Evolutionary conservation across 2,888 invertebrate species (phyloP).

Genomic region (Melieria picta): DNA sequence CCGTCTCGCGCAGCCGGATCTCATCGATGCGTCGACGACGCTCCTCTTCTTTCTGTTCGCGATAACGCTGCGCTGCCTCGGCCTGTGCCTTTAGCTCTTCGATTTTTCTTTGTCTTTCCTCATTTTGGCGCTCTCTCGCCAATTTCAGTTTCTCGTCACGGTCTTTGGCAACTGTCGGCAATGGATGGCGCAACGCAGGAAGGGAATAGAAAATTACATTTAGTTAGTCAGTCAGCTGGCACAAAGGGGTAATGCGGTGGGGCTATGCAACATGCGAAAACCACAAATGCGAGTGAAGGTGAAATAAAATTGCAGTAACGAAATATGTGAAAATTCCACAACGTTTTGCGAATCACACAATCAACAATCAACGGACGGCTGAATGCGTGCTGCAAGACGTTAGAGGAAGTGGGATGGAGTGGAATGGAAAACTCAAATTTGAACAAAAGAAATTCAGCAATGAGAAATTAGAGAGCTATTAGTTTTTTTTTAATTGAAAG

Average conservation of each 20-base stretch:
- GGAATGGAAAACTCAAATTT: neutral
- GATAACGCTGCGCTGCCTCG: constrained; percentile 86
- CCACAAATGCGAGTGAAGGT: constrained; percentile 7
- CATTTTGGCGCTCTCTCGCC: constrained; percentile 88
- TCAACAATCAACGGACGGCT: neutral
- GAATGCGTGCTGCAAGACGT: neutral
- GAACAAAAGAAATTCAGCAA: no score
- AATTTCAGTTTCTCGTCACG: constrained; percentile 76
- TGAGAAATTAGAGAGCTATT: no score
- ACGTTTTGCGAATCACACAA: constrained; percentile 7
- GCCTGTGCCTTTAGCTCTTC: constrained; percentile 91
- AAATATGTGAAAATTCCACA: constrained; percentile 26
- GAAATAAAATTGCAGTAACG: constrained; percentile 1
- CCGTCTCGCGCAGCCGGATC: constrained; percentile 80
- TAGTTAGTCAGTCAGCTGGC: constrained; percentile 9
- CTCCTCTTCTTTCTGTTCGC: constrained; percentile 89
- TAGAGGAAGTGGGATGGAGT: neutral
- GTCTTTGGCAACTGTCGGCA: constrained; percentile 59
- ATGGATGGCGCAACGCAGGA: constrained; percentile 1
- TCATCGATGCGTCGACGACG: constrained; percentile 84
- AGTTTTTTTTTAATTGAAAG: no score
- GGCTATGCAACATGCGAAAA: constrained; percentile 19
- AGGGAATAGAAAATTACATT: neutral
- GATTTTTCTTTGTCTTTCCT: constrained; percentile 86
- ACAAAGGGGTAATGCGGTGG: neutral